These are phyloP conservation scores for Axea sp. DNA, from an alignment of 2,888 invertebrate species.

Conservation along the genomic window DNA sequence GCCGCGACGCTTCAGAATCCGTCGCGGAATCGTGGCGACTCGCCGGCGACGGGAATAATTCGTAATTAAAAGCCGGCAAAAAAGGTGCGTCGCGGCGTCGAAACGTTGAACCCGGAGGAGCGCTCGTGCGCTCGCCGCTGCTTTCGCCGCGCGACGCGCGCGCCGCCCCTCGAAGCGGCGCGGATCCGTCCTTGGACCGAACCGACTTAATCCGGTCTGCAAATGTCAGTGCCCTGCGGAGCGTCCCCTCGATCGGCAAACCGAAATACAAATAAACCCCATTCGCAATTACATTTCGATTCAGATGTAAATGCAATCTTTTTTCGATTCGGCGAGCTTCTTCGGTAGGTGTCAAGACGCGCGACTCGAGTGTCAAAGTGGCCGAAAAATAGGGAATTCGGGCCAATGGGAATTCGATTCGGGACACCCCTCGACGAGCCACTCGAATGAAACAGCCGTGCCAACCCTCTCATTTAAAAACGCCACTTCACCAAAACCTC, in stretches of 20 bases:
- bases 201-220: conserved; percentile 56
- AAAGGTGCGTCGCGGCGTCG: conserved; percentile 4
- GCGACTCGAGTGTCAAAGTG: conserved; percentile 33
- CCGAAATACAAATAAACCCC: conserved; percentile 51
- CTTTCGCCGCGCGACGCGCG: too few relatives aligned
- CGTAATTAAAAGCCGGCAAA: conserved; percentile 33
- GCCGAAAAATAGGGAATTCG: conserved; percentile 6
- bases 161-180: conserved; percentile 9
- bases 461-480: conserved; percentile 41
- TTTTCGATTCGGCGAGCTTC: conserved; percentile 5
- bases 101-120: too few relatives aligned
- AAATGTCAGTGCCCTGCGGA: conserved; percentile 51
- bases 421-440: conserved; percentile 31
- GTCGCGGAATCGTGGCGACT: conserved; percentile 33
- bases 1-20: conserved; percentile 21
- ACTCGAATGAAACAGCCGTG: conserved; percentile 25
- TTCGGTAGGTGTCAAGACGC: conserved; percentile 13
- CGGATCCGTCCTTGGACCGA: conserved; percentile 44
- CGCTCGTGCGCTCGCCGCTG: too few relatives aligned
- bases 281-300: conserved; percentile 50
- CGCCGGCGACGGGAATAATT: conserved; percentile 26
- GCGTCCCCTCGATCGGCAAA: conserved; percentile 40
- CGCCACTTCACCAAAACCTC: conserved; percentile 52
- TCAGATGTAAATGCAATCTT: conserved; percentile 40
- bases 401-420: conserved; percentile 17